Evolutionary conservation across 2,797 vertebrate genomes (phyloP).

Genomic region (Aviceda cuculoides): DNA sequence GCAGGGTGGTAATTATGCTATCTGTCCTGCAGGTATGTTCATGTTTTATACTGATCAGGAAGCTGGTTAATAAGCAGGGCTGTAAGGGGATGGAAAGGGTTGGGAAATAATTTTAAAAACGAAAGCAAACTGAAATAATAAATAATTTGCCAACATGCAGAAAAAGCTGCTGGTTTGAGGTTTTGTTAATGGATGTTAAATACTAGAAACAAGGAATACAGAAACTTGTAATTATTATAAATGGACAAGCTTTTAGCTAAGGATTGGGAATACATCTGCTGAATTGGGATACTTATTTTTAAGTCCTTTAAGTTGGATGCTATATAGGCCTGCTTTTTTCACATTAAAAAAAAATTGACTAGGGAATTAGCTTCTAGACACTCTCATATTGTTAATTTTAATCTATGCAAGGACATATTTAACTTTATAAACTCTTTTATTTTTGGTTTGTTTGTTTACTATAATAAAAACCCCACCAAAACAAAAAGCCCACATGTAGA

Average conservation of each 20-base stretch:
- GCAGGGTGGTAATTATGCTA: not conserved
- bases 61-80: not conserved
- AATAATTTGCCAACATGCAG: not conserved
- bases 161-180: not conserved
- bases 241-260: not conserved
- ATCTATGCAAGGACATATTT: not conserved
- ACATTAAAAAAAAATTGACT: not conserved
- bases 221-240: not conserved
- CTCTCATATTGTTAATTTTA: not conserved
- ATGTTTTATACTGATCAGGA: not conserved
- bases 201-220: not conserved
- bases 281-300: not conserved
- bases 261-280: not conserved
- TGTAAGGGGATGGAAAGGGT: not conserved
- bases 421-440: not conserved
- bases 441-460: too few relatives aligned
- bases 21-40: not conserved
- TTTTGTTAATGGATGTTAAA: not conserved
- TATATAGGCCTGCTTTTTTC: not conserved
- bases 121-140: not conserved
- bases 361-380: not conserved
- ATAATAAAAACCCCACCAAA: not conserved
- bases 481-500: too few relatives aligned
- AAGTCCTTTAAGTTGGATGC: not conserved
- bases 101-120: not conserved